A percentile compares a stretch with the other conserved stretches of the same genome.
These are phyloP conservation scores for Drosophila subobscura DNA, from an alignment of 1,140 invertebrate species.

Conservation along the genomic window DNA sequence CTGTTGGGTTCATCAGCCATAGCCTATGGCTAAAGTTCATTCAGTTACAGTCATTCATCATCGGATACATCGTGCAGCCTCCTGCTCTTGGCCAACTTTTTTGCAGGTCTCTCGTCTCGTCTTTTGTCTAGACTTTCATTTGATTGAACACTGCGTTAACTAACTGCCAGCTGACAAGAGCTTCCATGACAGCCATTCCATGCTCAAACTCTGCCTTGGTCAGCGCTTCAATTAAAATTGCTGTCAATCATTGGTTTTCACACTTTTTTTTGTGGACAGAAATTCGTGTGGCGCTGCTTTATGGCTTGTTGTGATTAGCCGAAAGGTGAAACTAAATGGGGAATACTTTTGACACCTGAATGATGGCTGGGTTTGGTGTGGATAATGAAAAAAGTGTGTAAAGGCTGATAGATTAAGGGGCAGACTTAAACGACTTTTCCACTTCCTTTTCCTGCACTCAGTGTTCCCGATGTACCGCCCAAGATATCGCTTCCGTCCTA, in stretches of 20 bases:
- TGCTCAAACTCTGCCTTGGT: constrained; percentile 41
- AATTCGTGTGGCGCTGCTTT: constrained; percentile 41
- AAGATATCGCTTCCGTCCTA: too few species aligned
- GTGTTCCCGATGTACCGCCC: too few species aligned
- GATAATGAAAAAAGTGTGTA: not conserved
- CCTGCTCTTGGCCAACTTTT: constrained; percentile 44
- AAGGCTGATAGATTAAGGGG: not conserved
- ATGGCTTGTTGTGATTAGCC: constrained; percentile 61
- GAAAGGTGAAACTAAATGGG: constrained; percentile 41
- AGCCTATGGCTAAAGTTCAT: constrained; percentile 38
- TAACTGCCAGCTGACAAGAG: constrained; percentile 48
- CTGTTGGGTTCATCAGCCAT: not conserved
- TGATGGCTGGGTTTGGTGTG: not conserved
- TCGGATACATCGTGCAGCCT: constrained; percentile 34
- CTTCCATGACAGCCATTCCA: constrained; percentile 9
- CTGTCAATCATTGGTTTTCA: constrained; percentile 66
- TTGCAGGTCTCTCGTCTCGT: constrained; percentile 46
- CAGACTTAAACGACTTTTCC: too few species aligned
- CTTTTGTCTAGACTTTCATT: constrained; percentile 46
- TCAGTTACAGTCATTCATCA: constrained; percentile 53
- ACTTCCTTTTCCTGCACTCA: too few species aligned
- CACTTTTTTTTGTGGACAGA: constrained; percentile 27
- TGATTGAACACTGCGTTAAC: constrained; percentile 56
- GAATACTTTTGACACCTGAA: constrained; percentile 42
- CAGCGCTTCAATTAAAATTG: constrained; percentile 74